A percentile compares a stretch with the other conserved stretches of the same genome.
Evolutionary conservation across 2,888 invertebrate species (phyloP).

Genomic region (Drosophila putrida): DNA sequence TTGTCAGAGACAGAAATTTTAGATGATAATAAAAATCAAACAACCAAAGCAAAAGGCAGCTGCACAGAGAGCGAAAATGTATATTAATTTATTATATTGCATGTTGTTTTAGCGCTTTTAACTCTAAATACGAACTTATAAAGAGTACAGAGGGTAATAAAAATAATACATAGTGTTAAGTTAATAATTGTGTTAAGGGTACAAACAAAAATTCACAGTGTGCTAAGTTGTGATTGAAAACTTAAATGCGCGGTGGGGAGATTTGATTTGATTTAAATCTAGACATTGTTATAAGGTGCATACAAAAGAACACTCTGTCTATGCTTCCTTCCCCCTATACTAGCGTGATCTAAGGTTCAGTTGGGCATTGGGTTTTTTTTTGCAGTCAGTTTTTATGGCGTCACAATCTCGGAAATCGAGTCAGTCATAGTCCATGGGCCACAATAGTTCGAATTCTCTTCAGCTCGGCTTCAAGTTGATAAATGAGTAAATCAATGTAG

Average conservation of each 20-base stretch:
- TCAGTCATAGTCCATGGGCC: conserved; percentile 27
- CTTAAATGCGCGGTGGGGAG: too few relatives aligned
- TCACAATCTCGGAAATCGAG: conserved; percentile 44
- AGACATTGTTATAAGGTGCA: conserved; percentile 62
- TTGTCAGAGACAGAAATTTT: conserved; percentile 54
- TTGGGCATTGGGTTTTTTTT: conserved; percentile 66
- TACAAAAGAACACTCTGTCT: conserved; percentile 50
- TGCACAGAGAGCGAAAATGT: conserved; percentile 50
- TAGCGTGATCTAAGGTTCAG: conserved; percentile 32
- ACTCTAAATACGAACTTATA: conserved; percentile 30
- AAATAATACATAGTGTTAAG: not conserved
- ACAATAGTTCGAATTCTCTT: conserved; percentile 19
- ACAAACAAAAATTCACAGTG: not conserved
- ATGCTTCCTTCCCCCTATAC: conserved; percentile 14
- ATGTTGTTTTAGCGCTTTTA: conserved; percentile 47
- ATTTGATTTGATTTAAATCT: conserved; percentile 56
- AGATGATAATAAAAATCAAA: conserved; percentile 52
- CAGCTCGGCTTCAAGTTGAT: conserved; percentile 56
- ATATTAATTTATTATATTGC: conserved; percentile 50
- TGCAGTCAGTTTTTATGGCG: conserved; percentile 58
- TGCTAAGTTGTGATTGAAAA: conserved; percentile 35
- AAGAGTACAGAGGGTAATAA: not conserved
- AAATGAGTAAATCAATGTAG: conserved; percentile 74
- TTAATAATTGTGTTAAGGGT: conserved; percentile 2
- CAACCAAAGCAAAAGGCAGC: conserved; percentile 37